Percentiles rank a stretch among this genome's conserved stretches.
phyloP scores from a whole-genome alignment of 2,797 vertebrate species.

The Sus cebifrons region DNA sequence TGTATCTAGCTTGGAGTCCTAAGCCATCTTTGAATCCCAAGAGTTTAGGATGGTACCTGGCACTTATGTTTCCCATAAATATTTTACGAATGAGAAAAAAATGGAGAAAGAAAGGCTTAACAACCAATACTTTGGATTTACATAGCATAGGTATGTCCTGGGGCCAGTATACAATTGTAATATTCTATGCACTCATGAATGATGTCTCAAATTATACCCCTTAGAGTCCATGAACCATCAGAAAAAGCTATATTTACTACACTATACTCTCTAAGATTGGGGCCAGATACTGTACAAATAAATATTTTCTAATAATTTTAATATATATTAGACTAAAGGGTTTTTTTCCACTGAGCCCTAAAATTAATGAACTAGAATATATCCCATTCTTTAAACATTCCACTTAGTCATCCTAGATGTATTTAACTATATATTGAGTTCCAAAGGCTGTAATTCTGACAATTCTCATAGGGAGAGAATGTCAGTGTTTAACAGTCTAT shows the following conservation, averaged over 20 bases:
- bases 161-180: background rate
- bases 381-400: constrained; percentile 35
- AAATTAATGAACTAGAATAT: constrained; percentile 50
- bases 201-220: constrained; percentile 6
- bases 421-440: constrained; percentile 19
- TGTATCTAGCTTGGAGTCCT: background rate
- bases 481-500: constrained; percentile 2
- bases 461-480: constrained; percentile 63
- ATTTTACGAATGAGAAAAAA: background rate
- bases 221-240: background rate
- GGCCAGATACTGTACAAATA: background rate
- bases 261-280: constrained; percentile 4
- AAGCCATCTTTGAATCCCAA: constrained; percentile 24
- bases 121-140: constrained; percentile 27
- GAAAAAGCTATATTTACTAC: background rate
- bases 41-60: background rate
- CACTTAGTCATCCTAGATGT: constrained; percentile 38
- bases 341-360: constrained; percentile 45
- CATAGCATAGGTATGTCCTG: background rate
- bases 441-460: constrained; percentile 34
- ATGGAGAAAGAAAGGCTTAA: background rate
- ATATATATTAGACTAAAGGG: constrained; percentile 15
- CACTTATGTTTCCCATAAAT: constrained; percentile 33
- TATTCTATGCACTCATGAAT: background rate
- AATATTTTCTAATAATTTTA: constrained; percentile 43